Evolutionary conservation across 2,113 vertebrate genomes (phyloP).

Genomic region (Salvelinus fontinalis): DNA sequence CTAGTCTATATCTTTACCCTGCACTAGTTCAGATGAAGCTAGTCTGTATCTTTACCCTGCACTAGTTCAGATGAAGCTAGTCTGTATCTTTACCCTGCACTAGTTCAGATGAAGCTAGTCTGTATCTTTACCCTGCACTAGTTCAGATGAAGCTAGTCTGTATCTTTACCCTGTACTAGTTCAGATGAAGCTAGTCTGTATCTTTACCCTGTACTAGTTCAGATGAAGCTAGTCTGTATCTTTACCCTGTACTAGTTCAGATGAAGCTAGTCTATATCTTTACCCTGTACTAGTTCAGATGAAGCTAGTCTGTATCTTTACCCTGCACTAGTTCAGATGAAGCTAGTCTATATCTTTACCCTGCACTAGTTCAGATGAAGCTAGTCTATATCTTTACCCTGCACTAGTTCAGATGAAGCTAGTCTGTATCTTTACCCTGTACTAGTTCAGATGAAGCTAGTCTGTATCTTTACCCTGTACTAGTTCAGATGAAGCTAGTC

Average conservation of each 20-base stretch:
- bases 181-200: not conserved
- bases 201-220: not conserved
- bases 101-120: not conserved
- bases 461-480: not conserved
- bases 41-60: too few species aligned
- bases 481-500: too few species aligned
- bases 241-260: not conserved
- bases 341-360: not conserved
- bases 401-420: too few species aligned
- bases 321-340: not conserved
- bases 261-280: not conserved
- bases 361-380: not conserved
- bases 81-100: not conserved
- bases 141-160: too few species aligned
- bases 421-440: not conserved
- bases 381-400: not conserved
- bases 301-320: not conserved
- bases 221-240: not conserved
- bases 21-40: too few species aligned
- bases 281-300: not conserved
- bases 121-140: not conserved
- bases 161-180: not conserved
- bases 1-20: not conserved
- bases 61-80: not conserved
- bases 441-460: not conserved